Percentiles rank a stretch among this genome's conserved stretches.
phyloP scores from a whole-genome alignment of 2,113 vertebrate species.

The Antigone vipio region DNA sequence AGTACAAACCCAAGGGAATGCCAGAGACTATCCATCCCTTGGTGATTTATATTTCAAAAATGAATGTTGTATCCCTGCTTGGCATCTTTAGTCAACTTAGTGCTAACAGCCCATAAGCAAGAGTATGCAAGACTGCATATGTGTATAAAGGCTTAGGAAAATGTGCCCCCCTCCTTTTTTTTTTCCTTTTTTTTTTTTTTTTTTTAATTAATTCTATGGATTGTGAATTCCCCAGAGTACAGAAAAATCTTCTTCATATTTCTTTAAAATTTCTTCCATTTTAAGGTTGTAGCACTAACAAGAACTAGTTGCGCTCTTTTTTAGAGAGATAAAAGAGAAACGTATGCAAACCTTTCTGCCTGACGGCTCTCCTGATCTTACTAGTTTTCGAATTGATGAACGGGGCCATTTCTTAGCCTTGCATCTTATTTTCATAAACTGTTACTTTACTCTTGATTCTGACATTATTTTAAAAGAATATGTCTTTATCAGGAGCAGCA shows the following conservation, averaged over 20 bases:
- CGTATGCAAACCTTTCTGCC: not conserved
- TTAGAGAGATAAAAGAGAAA: not conserved
- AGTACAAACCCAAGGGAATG: not conserved
- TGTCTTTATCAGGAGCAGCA: not conserved
- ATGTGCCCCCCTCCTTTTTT: accelerated
- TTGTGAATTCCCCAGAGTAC: not conserved
- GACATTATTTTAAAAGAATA: not conserved
- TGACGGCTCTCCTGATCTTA: not conserved
- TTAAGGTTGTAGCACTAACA: not conserved
- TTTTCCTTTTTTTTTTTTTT: too few species aligned
- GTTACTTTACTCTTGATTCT: not conserved
- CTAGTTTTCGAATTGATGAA: not conserved
- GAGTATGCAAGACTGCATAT: not conserved
- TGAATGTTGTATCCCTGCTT: not conserved
- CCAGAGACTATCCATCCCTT: not conserved
- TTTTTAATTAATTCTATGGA: not conserved
- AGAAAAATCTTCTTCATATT: not conserved
- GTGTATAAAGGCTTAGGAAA: not conserved
- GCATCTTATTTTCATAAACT: not conserved
- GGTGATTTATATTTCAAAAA: not conserved
- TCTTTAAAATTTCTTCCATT: not conserved
- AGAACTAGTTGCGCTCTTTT: not conserved
- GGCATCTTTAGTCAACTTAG: not conserved
- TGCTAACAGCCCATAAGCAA: not conserved
- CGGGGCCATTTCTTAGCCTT: not conserved